Evolutionary conservation across 2,113 vertebrate species (phyloP), one percentile per base, ranked within the genome.

Genomic region (Perca schrenkii): DNA sequence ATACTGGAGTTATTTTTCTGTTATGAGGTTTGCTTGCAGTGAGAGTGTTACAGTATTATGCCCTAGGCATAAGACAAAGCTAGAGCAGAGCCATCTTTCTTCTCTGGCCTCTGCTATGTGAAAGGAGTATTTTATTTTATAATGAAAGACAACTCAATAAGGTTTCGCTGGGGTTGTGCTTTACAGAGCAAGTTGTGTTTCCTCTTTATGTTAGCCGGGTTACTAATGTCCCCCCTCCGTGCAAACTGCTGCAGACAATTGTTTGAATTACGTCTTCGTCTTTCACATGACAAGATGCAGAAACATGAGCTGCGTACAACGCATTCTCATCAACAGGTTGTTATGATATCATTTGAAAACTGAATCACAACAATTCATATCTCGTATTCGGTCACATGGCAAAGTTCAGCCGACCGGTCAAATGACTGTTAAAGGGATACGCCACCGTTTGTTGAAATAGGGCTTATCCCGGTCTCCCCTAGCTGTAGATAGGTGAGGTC

Each of bases 21-120:
- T 14, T 36, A 46, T 65, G n/a, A 65, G 74, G 60, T 54, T 19
- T 76, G 1, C 34, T 17, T 25, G 47, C 21, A 65, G 21, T n/a
- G 56, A 78, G 46, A 77, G 25, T 21, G 50, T 60, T 36, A 70
- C n/a, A 13, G 17, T 68, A 67, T 60, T 68, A 3, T 61, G 75
- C 75, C 54, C 15, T 3, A 17, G 28, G 54, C 28, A 11, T 4
- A 19, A 68, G 21, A 60, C 64, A 69, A 56, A 79, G 22, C 17
- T n/a, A 16, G 34, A 71, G 46, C 14, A 71, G 54, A 63, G 34
- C 7, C 77, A 54, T 64, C 12, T 56, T 56, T 79, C 50, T 64
- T 72, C 74, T 34, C 40, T 16, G 74, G 63, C 53, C 74, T 77
- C 58, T 34, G 3, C 50, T 13, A 25, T 56, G 34, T 63, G 60